Percentiles rank a stretch among this genome's conserved stretches.
Evolutionary conservation across 1,140 invertebrate species (phyloP).

Genomic region (Papilio aristodemus): DNA sequence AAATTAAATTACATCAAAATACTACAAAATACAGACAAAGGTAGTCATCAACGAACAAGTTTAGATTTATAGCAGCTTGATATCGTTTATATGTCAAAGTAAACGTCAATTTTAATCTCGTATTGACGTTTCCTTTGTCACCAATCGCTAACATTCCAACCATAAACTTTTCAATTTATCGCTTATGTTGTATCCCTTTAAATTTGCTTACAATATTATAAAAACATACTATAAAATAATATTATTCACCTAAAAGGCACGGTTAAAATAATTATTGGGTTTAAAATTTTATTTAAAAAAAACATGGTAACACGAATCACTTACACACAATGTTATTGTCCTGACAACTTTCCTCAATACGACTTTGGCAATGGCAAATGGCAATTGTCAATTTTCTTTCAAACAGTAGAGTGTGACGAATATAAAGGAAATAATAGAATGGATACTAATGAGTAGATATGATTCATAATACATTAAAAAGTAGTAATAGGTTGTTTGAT

Average conservation of each 20-base stretch:
- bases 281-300: background rate
- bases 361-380: background rate
- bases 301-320: background rate
- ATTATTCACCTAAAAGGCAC: too few relatives aligned
- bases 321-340: background rate
- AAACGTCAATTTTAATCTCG: background rate
- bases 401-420: constrained; percentile 2
- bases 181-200: background rate
- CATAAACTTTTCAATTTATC: background rate
- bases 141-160: background rate
- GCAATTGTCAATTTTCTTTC: background rate
- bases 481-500: constrained; percentile 1
- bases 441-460: constrained; percentile 7
- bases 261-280: background rate
- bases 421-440: constrained; percentile 7
- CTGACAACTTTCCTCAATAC: background rate
- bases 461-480: constrained; percentile 5
- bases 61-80: background rate
- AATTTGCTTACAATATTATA: too few relatives aligned
- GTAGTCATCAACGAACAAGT: background rate
- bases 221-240: too few relatives aligned
- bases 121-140: background rate
- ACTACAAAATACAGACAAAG: background rate
- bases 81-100: background rate
- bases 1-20: constrained; percentile 4